phyloP scores from a whole-genome alignment of 2,797 vertebrate species.

The Hipposideros larvatus region DNA sequence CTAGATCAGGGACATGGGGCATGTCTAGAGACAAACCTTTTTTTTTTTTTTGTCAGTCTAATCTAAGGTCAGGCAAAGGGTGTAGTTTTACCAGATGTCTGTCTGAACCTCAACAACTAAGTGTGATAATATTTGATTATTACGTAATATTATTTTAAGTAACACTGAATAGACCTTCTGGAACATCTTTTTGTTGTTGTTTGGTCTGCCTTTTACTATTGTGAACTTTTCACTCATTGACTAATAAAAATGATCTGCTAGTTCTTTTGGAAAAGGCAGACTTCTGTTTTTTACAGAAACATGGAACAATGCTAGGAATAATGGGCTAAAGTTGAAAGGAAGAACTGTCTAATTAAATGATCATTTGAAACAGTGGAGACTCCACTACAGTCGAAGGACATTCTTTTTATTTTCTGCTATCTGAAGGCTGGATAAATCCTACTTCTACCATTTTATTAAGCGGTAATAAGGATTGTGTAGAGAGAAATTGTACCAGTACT shows the following conservation, averaged over 20 bases:
- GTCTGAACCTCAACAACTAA: not conserved
- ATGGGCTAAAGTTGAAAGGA: not conserved
- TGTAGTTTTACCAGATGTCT: not conserved
- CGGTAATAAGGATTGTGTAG: not conserved
- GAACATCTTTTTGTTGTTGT: not conserved
- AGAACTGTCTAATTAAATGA: not conserved
- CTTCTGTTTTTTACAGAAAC: not conserved
- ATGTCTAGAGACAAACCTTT: not conserved
- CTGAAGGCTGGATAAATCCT: slow-evolving; percentile 10
- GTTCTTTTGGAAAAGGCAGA: not conserved
- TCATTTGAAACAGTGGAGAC: not conserved
- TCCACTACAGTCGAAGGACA: not conserved
- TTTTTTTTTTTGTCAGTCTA: not conserved
- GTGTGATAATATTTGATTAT: not conserved
- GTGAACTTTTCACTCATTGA: not conserved
- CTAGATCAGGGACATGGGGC: not conserved
- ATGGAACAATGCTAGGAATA: not conserved
- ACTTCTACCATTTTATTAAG: slow-evolving; percentile 51
- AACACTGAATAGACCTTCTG: not conserved
- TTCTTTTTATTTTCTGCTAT: not conserved
- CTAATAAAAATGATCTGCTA: not conserved
- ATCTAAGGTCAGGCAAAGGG: not conserved
- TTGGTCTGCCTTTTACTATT: not conserved
- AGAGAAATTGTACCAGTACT: not conserved
- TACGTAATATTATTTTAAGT: not conserved